Evolutionary conservation across 2,113 vertebrate species (phyloP), one percentile per base, ranked within the genome.

Genomic region (Saguinus imperator): DNA sequence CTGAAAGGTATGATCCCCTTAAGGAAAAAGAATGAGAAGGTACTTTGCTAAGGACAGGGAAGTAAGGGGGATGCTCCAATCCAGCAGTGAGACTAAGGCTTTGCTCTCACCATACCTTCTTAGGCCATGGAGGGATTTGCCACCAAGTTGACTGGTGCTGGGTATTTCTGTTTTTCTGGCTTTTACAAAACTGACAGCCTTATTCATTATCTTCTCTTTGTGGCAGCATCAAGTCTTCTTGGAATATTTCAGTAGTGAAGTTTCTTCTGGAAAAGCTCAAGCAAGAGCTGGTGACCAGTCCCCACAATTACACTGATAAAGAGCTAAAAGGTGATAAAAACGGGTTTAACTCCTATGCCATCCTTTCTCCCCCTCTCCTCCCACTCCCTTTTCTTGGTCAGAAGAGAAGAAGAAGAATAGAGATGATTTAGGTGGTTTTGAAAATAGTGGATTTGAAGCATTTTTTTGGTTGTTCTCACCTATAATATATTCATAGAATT

Each of bases 231-330:
- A 98, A 98, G 86, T 98, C 98, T 18, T 98, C 98, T 32, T 98
- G 98, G 98, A 98, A 98, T 97, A 98, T 98, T 84, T 98, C 98
- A 1, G 98, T 98, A 52, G 98, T 98, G 94, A 98, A 98, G 86
- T 98, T 98, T 94, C 98, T 98, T 98, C 95, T 98, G 96, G 98
- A 98, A 72, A 98, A 98, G 95, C 98, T 98, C 37, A 98, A 98
- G 91, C 98, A 98, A 61, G 98, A 98, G 43, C 96, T 98, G 92
- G 96, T 98, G 48, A 97, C 93, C 81, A 98, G 98, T 92, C 97
- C 96, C 55, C 98, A 98, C 66, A 98, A 97, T 85, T 98, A 98
- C 35, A 98, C 98, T 2, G 98, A 98, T 87, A 98, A 98, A 77
- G 98, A 98, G 73, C 96, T 98, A 45, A 98, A 98, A 98, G 98